These are phyloP conservation scores for Blera fallax DNA, from an alignment of 2,888 invertebrate species.

Conservation along the genomic window DNA sequence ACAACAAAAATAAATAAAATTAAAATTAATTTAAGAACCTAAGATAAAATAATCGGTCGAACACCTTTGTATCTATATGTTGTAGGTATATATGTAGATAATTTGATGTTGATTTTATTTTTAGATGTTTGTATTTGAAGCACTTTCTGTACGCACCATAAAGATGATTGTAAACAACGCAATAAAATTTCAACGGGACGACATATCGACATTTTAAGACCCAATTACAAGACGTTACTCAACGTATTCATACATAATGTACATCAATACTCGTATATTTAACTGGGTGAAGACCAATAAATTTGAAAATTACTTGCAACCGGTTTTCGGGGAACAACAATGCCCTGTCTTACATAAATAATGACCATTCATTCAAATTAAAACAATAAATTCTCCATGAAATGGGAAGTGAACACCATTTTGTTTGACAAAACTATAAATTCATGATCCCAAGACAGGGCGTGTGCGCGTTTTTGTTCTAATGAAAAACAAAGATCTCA, in stretches of 20 bases:
- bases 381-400: not conserved
- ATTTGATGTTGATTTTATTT: not conserved
- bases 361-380: not conserved
- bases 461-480: not conserved
- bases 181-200: not conserved
- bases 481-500: not conserved
- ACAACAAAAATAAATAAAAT: not conserved
- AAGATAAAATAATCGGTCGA: constrained; percentile 28
- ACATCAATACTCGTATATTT: not conserved
- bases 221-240: not conserved
- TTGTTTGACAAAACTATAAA: not conserved
- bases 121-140: not conserved
- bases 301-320: not conserved
- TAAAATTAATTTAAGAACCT: not conserved
- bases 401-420: not conserved
- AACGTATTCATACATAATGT: too few species aligned
- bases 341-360: not conserved
- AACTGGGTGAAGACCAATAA: not conserved
- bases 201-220: not conserved
- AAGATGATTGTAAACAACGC: not conserved
- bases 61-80: not conserved
- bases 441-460: not conserved
- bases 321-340: not conserved
- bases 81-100: not conserved
- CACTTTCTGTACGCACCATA: not conserved